Conservation (phyloP, 2,888 invertebrate genomes). For the Hedya salicella region DNA sequence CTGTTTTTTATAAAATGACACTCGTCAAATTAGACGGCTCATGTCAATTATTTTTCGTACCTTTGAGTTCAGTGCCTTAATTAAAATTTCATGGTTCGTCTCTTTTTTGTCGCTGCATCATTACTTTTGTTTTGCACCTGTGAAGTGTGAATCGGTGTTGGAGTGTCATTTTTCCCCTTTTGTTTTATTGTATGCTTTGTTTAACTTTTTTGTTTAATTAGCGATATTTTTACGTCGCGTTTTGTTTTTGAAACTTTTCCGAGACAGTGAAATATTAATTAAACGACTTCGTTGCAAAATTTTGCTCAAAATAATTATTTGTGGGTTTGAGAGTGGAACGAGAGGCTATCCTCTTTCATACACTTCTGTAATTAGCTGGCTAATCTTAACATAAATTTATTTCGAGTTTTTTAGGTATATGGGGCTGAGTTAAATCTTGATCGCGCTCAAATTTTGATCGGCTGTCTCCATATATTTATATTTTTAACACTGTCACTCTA, state of each 20-base stretch:
- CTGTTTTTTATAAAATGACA: slow-evolving; percentile 68
- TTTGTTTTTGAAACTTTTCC: slow-evolving; percentile 12
- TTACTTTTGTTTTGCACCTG: slow-evolving; percentile 78
- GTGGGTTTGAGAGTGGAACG: no score
- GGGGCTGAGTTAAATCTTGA: no score
- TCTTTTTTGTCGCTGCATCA: slow-evolving; percentile 59
- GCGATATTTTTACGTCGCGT: slow-evolving; percentile 50
- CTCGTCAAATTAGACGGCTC: slow-evolving; percentile 77
- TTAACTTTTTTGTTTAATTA: slow-evolving; percentile 69
- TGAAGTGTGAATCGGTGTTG: slow-evolving; percentile 76
- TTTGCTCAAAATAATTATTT: neutral
- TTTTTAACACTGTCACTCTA: neutral
- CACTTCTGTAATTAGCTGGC: no score
- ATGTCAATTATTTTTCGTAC: slow-evolving; percentile 69
- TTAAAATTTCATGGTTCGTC: slow-evolving; percentile 78
- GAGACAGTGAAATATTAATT: neutral
- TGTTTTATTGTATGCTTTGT: slow-evolving; percentile 61
- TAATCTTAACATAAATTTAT: no score
- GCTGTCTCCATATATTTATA: no score
- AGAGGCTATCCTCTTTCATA: no score
- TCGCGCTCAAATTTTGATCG: no score
- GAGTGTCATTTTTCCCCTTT: slow-evolving; percentile 62
- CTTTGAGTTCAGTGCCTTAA: slow-evolving; percentile 75
- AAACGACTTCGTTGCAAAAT: neutral
- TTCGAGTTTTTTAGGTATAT: no score